These are phyloP conservation scores for Anguilla megastoma DNA, from an alignment of 2,797 vertebrate species.

Conservation along the genomic window DNA sequence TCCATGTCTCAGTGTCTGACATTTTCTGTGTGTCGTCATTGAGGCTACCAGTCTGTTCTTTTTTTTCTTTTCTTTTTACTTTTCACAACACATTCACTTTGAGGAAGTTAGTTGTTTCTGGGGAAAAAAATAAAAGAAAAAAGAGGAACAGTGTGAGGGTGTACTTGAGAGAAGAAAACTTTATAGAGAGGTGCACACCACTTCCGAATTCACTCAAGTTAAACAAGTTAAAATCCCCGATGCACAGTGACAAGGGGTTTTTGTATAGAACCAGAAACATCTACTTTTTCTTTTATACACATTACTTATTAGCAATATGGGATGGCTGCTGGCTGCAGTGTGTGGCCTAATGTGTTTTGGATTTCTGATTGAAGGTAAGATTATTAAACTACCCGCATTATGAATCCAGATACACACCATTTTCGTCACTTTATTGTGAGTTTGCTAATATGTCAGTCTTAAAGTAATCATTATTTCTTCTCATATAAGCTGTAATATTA, in stretches of 20 bases:
- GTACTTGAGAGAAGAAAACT: background rate
- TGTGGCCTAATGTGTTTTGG: constrained; percentile 31
- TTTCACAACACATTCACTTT: constrained; percentile 41
- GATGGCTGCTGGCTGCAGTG: constrained; percentile 41
- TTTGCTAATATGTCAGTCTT: background rate
- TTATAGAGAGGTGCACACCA: background rate
- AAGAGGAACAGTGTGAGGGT: constrained; percentile 55
- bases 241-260: background rate
- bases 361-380: constrained; percentile 48
- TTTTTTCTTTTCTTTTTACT: background rate
- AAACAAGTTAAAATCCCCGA: background rate
- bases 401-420: background rate
- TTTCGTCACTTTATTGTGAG: background rate
- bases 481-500: background rate
- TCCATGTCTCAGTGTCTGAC: background rate
- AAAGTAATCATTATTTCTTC: background rate
- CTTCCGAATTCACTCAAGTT: background rate
- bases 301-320: background rate
- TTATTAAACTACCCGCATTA: background rate
- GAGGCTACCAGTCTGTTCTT: background rate
- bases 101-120: constrained; percentile 55
- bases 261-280: background rate
- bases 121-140: constrained; percentile 46
- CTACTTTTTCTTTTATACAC: background rate
- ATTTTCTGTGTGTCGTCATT: background rate